These are phyloP conservation scores for Ruditapes philippinarum DNA, from an alignment of 1,140 invertebrate genomes.

Conservation along the genomic window DNA sequence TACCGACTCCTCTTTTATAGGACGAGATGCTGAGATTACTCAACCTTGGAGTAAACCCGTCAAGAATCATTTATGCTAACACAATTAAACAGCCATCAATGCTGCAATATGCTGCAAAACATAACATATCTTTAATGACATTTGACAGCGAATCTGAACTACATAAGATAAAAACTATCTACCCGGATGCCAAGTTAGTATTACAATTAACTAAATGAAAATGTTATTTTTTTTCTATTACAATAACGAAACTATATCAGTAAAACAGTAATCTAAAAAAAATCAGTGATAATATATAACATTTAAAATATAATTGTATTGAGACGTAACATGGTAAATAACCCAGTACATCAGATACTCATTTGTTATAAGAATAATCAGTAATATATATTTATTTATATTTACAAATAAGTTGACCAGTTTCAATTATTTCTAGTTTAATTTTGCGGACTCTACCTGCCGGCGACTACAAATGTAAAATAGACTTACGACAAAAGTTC, in stretches of 20 bases:
- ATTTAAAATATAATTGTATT: too few species aligned
- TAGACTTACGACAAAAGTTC: conserved; percentile 97
- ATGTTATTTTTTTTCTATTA: too few species aligned
- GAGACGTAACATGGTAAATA: too few species aligned
- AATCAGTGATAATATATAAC: too few species aligned
- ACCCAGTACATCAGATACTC: too few species aligned
- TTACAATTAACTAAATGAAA: too few species aligned
- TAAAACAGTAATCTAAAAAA: too few species aligned
- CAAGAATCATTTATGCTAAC: conserved; percentile 98
- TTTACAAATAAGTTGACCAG: too few species aligned
- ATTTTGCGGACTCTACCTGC: conserved; percentile 96
- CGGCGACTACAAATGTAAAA: conserved; percentile 95
- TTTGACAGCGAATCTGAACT: conserved; percentile 98
- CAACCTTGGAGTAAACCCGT: conserved; percentile 92
- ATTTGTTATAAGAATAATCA: too few species aligned
- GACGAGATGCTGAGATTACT: conserved; percentile 96
- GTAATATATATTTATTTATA: too few species aligned
- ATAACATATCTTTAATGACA: conserved; percentile 95
- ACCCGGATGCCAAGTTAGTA: conserved; percentile 91
- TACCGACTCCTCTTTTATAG: too few species aligned
- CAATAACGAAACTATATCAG: too few species aligned
- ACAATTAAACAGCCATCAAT: conserved; percentile 98
- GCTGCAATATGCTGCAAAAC: conserved; percentile 93
- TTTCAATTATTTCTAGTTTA: conserved; percentile 87
- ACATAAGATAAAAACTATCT: conserved; percentile 95